These are phyloP conservation scores for Epinephelus lanceolatus DNA, from an alignment of 2,113 vertebrate genomes.

Conservation along the genomic window DNA sequence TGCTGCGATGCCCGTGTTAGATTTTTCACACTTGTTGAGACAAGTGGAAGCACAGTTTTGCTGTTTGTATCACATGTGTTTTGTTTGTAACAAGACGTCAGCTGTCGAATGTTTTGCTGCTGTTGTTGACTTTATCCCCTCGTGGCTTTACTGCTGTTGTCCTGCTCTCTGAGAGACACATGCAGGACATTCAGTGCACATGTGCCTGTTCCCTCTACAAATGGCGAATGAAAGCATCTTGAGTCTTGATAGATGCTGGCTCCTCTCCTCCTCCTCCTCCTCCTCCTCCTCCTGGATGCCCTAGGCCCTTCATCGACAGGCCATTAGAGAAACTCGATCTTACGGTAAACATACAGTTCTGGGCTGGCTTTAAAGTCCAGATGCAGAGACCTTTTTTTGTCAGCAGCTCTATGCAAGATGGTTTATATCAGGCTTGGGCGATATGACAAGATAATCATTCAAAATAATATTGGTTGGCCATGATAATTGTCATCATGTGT, in stretches of 20 bases:
- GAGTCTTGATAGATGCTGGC: background rate
- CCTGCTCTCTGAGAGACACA: background rate
- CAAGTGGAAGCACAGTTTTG: background rate
- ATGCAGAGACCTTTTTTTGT: too few relatives aligned
- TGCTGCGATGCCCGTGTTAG: background rate
- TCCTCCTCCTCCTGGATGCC: background rate
- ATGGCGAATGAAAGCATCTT: conserved; percentile 10
- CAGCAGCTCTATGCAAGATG: too few relatives aligned
- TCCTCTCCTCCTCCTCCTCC: background rate
- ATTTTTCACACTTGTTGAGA: background rate
- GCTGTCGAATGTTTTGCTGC: background rate
- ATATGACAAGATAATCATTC: too few relatives aligned
- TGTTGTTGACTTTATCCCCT: background rate
- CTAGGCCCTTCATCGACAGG: background rate
- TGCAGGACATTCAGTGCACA: conserved; percentile 11
- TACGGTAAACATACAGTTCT: background rate
- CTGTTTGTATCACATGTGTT: background rate
- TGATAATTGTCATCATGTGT: too few relatives aligned
- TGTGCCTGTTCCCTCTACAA: background rate
- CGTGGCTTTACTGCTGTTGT: background rate
- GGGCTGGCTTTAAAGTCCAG: too few relatives aligned
- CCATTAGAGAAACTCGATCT: conserved; percentile 31
- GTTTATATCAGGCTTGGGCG: too few relatives aligned
- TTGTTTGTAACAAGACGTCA: background rate
- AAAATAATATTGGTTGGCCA: too few relatives aligned